phyloP scores from a whole-genome alignment of 2,113 vertebrate species.

The Amphilophus citrinellus region DNA sequence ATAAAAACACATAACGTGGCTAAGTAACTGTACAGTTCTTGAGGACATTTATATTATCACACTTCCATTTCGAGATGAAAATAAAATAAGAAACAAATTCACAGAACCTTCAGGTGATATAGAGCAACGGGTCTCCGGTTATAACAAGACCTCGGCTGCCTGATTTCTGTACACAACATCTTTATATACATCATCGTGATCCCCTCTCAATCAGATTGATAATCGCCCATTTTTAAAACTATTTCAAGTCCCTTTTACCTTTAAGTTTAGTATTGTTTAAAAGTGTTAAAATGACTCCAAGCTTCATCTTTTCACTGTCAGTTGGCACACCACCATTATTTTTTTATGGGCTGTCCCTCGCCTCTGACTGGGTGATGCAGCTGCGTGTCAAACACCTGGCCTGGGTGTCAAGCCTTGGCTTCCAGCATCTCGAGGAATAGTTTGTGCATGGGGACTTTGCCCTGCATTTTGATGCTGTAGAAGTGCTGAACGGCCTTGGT shows the following conservation, averaged over 20 bases:
- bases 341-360: slow-evolving; percentile 46
- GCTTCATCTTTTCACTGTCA: slow-evolving; percentile 45
- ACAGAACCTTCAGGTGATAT: slow-evolving; percentile 77
- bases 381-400: slow-evolving; percentile 57
- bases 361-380: slow-evolving; percentile 56
- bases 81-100: slow-evolving; percentile 72
- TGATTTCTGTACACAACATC: slow-evolving; percentile 78
- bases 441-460: slow-evolving; percentile 97
- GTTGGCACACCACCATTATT: slow-evolving; percentile 57
- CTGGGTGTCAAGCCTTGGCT: slow-evolving; percentile 89
- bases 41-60: slow-evolving; percentile 68
- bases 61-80: slow-evolving; percentile 66
- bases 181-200: slow-evolving; percentile 72
- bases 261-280: slow-evolving; percentile 45
- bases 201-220: slow-evolving; percentile 54
- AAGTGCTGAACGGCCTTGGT: slow-evolving; percentile 93
- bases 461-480: slow-evolving; percentile 93
- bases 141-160: slow-evolving; percentile 72
- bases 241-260: slow-evolving; percentile 44
- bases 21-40: slow-evolving; percentile 50
- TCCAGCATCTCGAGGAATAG: slow-evolving; percentile 97
- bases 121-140: slow-evolving; percentile 68
- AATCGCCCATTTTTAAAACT: slow-evolving; percentile 59
- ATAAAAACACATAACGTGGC: slow-evolving; percentile 51
- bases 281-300: slow-evolving; percentile 61